Evolutionary conservation across 2,888 invertebrate genomes (phyloP).

Genomic region (Xestobium rufovillosum): DNA sequence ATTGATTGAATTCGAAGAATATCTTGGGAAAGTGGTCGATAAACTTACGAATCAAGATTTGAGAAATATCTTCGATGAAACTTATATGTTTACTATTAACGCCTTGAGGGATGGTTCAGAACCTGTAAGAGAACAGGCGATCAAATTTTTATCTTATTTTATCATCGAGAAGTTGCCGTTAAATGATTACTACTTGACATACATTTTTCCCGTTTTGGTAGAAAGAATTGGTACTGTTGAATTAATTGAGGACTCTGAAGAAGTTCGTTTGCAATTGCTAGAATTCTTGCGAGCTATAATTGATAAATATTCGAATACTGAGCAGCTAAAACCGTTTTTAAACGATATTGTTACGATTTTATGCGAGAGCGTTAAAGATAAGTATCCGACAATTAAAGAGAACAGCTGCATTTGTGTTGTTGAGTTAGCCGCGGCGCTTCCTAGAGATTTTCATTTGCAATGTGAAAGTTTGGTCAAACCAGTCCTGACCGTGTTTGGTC

Average conservation of each 20-base stretch:
- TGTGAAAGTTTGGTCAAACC: slow-evolving; percentile 69
- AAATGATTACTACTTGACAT: slow-evolving; percentile 66
- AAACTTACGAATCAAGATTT: slow-evolving; percentile 40
- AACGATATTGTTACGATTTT: slow-evolving; percentile 70
- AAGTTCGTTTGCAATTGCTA: slow-evolving; percentile 66
- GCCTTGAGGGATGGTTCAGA: slow-evolving; percentile 53
- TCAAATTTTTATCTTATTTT: slow-evolving; percentile 50
- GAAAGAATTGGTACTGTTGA: slow-evolving; percentile 73
- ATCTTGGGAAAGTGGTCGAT: slow-evolving; percentile 46
- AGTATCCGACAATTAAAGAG: slow-evolving; percentile 73
- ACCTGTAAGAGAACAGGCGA: slow-evolving; percentile 54
- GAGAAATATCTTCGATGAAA: slow-evolving; percentile 40
- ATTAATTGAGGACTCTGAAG: slow-evolving; percentile 66
- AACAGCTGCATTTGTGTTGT: slow-evolving; percentile 67
- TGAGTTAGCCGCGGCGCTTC: slow-evolving; percentile 54
- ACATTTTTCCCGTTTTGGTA: slow-evolving; percentile 66
- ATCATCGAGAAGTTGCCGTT: slow-evolving; percentile 49
- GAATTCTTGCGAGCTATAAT: slow-evolving; percentile 60
- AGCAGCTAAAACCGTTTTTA: slow-evolving; percentile 58
- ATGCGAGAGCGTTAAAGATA: slow-evolving; percentile 64
- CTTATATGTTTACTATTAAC: slow-evolving; percentile 43
- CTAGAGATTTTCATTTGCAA: slow-evolving; percentile 65
- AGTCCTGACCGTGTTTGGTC: slow-evolving; percentile 62
- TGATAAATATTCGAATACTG: slow-evolving; percentile 52
- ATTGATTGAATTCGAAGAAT: slow-evolving; percentile 48